These are phyloP conservation scores for Caenorhabditis japonica DNA, from an alignment of 2,888 invertebrate species.

Conservation along the genomic window DNA sequence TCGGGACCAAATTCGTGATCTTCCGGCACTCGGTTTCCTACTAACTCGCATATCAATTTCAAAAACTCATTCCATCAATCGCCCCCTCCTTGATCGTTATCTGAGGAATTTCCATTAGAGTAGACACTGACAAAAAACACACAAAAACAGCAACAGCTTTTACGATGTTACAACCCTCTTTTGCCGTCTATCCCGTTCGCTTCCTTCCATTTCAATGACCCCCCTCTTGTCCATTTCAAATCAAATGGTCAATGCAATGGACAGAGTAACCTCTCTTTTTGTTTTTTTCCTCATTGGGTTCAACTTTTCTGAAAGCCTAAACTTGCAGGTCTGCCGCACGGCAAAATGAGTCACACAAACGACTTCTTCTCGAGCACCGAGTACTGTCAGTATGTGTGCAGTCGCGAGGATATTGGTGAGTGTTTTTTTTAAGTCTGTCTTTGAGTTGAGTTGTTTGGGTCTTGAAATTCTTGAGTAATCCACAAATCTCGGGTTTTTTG, in stretches of 20 bases:
- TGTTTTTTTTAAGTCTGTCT: neutral
- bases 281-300: no score
- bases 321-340: conserved; percentile 49
- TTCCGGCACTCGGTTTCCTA: no score
- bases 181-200: conserved; percentile 6
- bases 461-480: neutral
- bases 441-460: no score
- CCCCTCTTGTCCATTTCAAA: conserved; percentile 3
- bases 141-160: conserved; percentile 31
- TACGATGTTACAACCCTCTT: conserved; percentile 31
- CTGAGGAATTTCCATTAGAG: conserved; percentile 29
- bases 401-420: conserved; percentile 53
- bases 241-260: neutral
- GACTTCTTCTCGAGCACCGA: conserved; percentile 55
- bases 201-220: conserved; percentile 9
- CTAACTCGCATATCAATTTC: no score
- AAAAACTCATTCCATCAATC: neutral
- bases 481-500: conserved; percentile 16
- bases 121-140: no score
- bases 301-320: neutral
- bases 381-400: conserved; percentile 51
- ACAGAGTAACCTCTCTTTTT: no score
- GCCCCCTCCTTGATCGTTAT: conserved; percentile 14
- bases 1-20: no score
- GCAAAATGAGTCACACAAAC: conserved; percentile 43